phyloP scores from a whole-genome alignment of 2,797 vertebrate species.

The Holocentrus rufus region DNA sequence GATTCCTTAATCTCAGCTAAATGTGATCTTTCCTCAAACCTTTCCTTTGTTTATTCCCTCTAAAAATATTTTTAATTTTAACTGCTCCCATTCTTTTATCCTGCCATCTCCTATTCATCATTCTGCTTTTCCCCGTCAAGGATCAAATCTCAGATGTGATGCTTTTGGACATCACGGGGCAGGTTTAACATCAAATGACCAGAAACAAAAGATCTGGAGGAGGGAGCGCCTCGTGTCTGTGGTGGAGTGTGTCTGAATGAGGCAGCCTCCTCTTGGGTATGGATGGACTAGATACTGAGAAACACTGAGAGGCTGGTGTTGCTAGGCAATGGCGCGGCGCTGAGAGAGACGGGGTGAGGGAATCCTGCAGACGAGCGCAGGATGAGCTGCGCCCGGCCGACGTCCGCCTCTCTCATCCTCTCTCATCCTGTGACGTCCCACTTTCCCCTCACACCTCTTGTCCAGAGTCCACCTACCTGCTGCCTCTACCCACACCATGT shows the following conservation, averaged over 20 bases:
- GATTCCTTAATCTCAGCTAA: neutral
- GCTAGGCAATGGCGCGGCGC: conserved; percentile 60
- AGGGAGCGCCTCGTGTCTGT: neutral
- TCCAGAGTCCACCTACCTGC: neutral
- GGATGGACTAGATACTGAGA: conserved; percentile 21
- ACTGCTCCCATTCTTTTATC: neutral
- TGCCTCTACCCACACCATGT: neutral
- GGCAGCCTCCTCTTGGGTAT: conserved; percentile 23
- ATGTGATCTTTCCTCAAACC: neutral
- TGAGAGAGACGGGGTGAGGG: conserved; percentile 41
- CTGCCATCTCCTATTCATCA: neutral
- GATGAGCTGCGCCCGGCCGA: conserved; percentile 13
- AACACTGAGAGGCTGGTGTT: conserved; percentile 49
- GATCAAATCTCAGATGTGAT: neutral
- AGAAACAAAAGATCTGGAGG: conserved; percentile 38
- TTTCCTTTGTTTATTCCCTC: neutral
- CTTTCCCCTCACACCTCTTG: neutral
- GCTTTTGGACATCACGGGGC: conserved; percentile 30
- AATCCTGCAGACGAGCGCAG: conserved; percentile 29
- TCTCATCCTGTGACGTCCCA: conserved; percentile 24
- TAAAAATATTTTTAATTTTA: neutral
- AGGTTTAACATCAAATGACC: conserved; percentile 31
- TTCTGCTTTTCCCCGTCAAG: neutral
- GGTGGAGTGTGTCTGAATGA: conserved; percentile 8
- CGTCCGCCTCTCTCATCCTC: conserved; percentile 26